These are phyloP conservation scores for Oenanthe melanoleuca DNA, from an alignment of 2,113 vertebrate species.

Conservation along the genomic window DNA sequence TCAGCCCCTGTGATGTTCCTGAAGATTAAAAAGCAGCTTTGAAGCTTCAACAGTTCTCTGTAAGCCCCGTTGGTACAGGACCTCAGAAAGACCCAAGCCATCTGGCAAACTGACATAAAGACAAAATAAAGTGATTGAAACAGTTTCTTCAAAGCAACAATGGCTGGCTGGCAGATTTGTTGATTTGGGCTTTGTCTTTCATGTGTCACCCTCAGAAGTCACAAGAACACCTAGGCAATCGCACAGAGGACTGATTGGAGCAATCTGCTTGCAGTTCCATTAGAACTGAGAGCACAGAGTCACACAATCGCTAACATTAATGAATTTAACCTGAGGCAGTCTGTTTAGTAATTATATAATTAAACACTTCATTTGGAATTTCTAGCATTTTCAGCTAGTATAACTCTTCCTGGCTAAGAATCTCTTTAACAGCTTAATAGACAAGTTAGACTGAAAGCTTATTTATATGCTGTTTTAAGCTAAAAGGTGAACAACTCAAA, in stretches of 20 bases:
- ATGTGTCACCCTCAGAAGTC: slow-evolving; percentile 89
- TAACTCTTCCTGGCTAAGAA: slow-evolving; percentile 4
- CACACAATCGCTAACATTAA: slow-evolving; percentile 56
- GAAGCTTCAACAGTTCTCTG: slow-evolving; percentile 89
- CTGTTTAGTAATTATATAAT: slow-evolving; percentile 77
- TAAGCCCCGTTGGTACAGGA: slow-evolving; percentile 88
- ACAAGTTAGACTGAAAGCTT: background rate
- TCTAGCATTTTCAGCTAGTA: slow-evolving; percentile 36
- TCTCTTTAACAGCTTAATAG: slow-evolving; percentile 28
- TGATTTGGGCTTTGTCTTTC: slow-evolving; percentile 93
- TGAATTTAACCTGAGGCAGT: slow-evolving; percentile 75
- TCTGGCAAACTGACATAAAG: slow-evolving; percentile 92
- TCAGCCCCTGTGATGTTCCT: slow-evolving; percentile 96
- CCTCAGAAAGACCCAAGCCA: slow-evolving; percentile 93
- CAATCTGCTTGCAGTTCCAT: slow-evolving; percentile 74
- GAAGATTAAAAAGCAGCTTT: slow-evolving; percentile 99
- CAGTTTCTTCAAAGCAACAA: slow-evolving; percentile 88
- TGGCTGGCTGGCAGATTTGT: slow-evolving; percentile 86
- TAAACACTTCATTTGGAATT: slow-evolving; percentile 73
- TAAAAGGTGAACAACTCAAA: slow-evolving; percentile 42
- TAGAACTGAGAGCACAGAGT: slow-evolving; percentile 61
- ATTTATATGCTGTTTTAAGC: slow-evolving; percentile 16
- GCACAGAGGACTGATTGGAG: slow-evolving; percentile 76
- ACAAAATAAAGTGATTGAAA: slow-evolving; percentile 92
- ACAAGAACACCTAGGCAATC: slow-evolving; percentile 91